Conservation (phyloP, 2,888 invertebrate species). For the Dexiosoma caninum region DNA sequence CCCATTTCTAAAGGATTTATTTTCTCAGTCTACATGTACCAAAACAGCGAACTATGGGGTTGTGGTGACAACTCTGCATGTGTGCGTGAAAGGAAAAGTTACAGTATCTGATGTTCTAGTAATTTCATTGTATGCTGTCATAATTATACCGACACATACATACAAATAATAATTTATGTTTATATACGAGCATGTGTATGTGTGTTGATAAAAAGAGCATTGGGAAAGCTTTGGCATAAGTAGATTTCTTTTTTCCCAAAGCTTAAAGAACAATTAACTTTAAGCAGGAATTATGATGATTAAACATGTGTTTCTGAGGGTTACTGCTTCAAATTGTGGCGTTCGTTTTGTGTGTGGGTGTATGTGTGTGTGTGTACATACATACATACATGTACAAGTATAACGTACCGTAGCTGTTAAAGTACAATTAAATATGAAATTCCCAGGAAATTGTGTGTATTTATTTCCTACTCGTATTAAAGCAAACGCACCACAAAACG, state of each 20-base stretch:
- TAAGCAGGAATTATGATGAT: slow-evolving; percentile 40
- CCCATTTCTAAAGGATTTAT: too few species aligned
- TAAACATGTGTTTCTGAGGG: slow-evolving; percentile 27
- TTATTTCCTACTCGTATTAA: not conserved
- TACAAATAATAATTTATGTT: too few species aligned
- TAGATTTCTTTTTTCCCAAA: not conserved
- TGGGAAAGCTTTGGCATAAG: not conserved
- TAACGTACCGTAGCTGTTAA: too few species aligned
- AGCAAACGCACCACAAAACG: not conserved
- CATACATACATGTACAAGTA: too few species aligned
- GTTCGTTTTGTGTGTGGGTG: not conserved
- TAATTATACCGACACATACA: not conserved
- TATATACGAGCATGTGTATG: not conserved
- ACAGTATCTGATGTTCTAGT: not conserved
- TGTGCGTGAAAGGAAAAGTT: not conserved
- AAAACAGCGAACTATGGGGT: not conserved
- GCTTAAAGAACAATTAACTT: slow-evolving; percentile 49
- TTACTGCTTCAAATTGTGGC: not conserved
- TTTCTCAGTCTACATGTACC: too few species aligned
- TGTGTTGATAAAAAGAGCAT: not conserved
- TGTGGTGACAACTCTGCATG: not conserved
- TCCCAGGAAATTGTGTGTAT: not conserved
- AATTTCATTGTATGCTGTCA: not conserved
- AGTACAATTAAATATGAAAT: slow-evolving; percentile 24
- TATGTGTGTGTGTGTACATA: too few species aligned